A percentile compares a stretch with the other conserved stretches of the same genome.
These are phyloP conservation scores for Zophobas atratus DNA, from an alignment of 1,140 invertebrate genomes.

Conservation along the genomic window DNA sequence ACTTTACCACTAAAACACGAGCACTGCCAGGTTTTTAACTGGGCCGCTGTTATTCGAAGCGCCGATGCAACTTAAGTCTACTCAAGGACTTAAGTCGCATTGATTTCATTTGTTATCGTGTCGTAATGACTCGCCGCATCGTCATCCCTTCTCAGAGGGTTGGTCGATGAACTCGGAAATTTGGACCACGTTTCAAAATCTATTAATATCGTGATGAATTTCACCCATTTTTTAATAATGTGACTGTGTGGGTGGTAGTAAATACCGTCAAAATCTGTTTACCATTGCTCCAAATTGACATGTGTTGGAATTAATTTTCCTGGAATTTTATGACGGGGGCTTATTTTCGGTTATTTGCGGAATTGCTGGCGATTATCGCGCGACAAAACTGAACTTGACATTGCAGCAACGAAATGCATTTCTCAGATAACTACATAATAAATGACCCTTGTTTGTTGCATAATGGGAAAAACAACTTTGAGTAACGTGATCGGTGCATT, in stretches of 20 bases:
- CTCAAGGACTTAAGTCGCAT: constrained; percentile 38
- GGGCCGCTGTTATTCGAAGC: constrained; percentile 22
- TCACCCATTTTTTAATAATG: constrained; percentile 4
- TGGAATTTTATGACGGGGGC: not conserved
- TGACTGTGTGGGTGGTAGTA: not conserved
- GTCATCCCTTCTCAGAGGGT: constrained; percentile 18
- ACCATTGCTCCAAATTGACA: not conserved
- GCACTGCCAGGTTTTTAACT: constrained; percentile 26
- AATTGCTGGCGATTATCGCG: not conserved
- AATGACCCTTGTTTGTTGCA: constrained; percentile 23
- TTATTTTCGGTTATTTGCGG: too few relatives aligned
- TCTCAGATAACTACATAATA: constrained; percentile 35
- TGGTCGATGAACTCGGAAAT: constrained; percentile 1
- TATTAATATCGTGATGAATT: not conserved
- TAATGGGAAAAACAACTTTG: constrained; percentile 2
- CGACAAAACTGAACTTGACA: constrained; percentile 28
- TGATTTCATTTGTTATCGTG: constrained; percentile 21
- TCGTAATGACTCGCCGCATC: not conserved
- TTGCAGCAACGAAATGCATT: constrained; percentile 29
- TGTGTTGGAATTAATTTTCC: not conserved
- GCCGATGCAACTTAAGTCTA: constrained; percentile 32
- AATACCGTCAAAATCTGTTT: constrained; percentile 16
- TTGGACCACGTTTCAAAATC: not conserved
- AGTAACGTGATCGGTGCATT: not conserved
- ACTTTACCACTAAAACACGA: constrained; percentile 33